Base-by-base conservation (phyloP, 2,888 invertebrate species). In the Caenorhabditis virilis region DNA sequence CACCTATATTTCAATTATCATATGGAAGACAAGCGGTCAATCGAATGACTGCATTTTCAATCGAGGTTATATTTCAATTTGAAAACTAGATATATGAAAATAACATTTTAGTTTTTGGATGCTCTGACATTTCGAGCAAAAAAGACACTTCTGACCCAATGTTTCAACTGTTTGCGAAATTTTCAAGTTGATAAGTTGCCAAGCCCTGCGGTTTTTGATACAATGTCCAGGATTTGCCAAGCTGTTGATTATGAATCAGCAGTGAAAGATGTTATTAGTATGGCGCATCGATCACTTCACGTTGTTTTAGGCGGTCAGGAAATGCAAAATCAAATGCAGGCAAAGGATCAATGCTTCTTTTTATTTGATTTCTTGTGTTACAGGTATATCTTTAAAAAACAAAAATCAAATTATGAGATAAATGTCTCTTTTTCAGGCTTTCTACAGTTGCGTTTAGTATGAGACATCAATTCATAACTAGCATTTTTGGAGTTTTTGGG, bases 91-190 rank as follows among this genome's bases (percentile, higher is more conserved):
- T n/a, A n/a, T n/a, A n/a, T n/a, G n/a, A n/a, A n/a, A n/a, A n/a
- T n/a, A n/a, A n/a, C n/a, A n/a, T 25, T 73, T 11, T 43, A 69
- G 30, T 64, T 76, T 16, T 58, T 79, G 26, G 77, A 79, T n/a
- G 68, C 77, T 0, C 46, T 79, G 33, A 76, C 78, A 1, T 56
- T 74, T 43, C 68, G 74, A 42, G 71, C 77, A 4, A 77, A 76
- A 47, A 52, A 69, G 36, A 39, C 52, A 9, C 30, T 76, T 1
- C 33, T 74, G 9, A 18, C 6, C 1, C 46, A 55, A 1, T 45
- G 43, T 25, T 56, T 50, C 16, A 36, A 23, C 4, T 39, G 26
- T 20, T 46, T 54, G 9, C 27, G 59, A 16, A 38, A 1, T 2
- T 56, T 47, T 16, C 22, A 26, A 1, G 26, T 22, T 2, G 66